Evolutionary conservation across 2,888 invertebrate species (phyloP).

Genomic region (Eumacrocentrus americanus): DNA sequence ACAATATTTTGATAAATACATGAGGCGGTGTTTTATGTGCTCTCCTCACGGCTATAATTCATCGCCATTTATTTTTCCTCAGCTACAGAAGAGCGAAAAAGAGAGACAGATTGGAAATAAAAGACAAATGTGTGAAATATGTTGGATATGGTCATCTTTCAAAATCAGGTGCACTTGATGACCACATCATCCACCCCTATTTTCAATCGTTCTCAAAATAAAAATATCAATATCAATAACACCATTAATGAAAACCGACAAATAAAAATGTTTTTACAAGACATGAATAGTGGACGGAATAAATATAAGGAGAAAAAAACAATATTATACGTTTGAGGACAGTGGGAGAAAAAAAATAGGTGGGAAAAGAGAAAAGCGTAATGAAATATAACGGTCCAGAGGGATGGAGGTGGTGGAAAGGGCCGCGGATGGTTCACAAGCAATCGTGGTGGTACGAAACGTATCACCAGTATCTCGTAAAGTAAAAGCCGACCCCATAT

Average conservation of each 20-base stretch:
- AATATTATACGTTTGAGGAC: no score
- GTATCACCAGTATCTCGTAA: constrained; percentile 31
- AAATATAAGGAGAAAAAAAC: no score
- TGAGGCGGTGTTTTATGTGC: constrained; percentile 52
- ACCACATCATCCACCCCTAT: no score
- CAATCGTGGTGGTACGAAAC: constrained; percentile 24
- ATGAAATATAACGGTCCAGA: constrained; percentile 38
- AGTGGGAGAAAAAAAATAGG: not conserved
- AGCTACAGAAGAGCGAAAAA: not conserved
- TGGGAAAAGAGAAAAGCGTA: constrained; percentile 18
- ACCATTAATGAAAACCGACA: no score
- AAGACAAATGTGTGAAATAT: not conserved
- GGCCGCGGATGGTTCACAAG: constrained; percentile 24
- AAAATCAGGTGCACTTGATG: not conserved
- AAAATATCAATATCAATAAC: not conserved
- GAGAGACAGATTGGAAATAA: not conserved
- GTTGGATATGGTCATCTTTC: not conserved
- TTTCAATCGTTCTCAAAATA: not conserved
- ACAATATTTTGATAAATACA: constrained; percentile 61
- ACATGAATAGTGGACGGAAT: no score
- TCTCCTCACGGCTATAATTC: constrained; percentile 49
- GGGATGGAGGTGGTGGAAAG: constrained; percentile 5
- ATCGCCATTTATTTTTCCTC: constrained; percentile 53
- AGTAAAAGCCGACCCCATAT: constrained; percentile 31
- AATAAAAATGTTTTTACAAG: no score